Evolutionary conservation across 2,797 vertebrate genomes (phyloP), one percentile per base, ranked within the genome.

Genomic region (Malacoctenus gilli): DNA sequence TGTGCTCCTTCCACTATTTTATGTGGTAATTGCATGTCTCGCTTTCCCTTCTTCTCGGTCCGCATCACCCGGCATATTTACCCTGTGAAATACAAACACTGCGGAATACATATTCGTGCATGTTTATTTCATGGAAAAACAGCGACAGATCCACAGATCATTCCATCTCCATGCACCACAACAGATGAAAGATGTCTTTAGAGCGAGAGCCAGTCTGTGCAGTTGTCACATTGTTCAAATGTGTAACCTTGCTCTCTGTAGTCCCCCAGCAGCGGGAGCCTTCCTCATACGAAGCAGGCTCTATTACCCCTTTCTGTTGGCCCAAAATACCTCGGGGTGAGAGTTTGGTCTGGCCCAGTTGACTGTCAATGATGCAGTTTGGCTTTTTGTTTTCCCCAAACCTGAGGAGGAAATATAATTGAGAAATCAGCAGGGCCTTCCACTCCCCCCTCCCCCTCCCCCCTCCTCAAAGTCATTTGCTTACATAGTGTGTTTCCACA

Each of bases 341-440:
- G 63, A 55, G 64, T 74, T 80, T 80, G 52, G 78, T 82, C 71
- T 73, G 73, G 79, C 78, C 84, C 81, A 68, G 77, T 80, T 83
- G 86, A 87, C 83, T 87, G 82, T 85, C 87, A 89, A 77, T 78
- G 74, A 81, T 77, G 79, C 79, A 72, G 68, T 87, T 87, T 85
- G 66, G 61, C 53, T 79, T 28, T 10, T 81, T 79, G 81, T 88
- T 77, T 88, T 54, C 71, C 61, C 46, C 39, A 70, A 82, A 80
- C 82, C 82, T 31, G 79, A 85, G 87, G 84, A 89, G 76, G 75
- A 85, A 86, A 77, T 82, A 87, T 92, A 92, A 92, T 91, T 92
- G 89, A 91, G 89, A 90, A 92, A 91, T 91, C 91, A 93, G 91
- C 87, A 75, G 88, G 87, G 75, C 72, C 74, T 80, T 82, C 84